Conservation (phyloP, 2,888 invertebrate genomes). For the Megastigmus dorsalis region DNA sequence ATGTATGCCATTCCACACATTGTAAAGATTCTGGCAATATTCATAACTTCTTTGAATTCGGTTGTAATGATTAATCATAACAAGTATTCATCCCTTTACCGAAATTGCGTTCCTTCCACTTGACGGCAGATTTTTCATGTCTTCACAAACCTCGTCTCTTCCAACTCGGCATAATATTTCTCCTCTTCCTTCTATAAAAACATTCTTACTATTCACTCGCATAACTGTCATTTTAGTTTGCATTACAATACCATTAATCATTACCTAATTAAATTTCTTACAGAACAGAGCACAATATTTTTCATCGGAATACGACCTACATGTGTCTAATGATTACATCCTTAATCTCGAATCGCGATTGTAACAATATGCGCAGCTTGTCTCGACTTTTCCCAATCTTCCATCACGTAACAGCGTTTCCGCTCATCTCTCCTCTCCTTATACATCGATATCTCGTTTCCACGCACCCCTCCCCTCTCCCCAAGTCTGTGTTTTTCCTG, state of each 20-base stretch:
- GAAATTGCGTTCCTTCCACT: neutral
- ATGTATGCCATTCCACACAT: neutral
- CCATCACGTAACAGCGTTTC: too few relatives aligned
- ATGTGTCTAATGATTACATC: too few relatives aligned
- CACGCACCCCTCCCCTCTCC: neutral
- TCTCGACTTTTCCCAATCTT: too few relatives aligned
- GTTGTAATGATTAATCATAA: too few relatives aligned
- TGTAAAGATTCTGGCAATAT: neutral
- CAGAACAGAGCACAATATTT: too few relatives aligned
- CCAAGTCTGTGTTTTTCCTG: conserved; percentile 44
- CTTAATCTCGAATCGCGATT: too few relatives aligned
- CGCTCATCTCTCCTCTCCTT: neutral
- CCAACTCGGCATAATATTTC: conserved; percentile 1
- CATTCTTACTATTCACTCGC: too few relatives aligned
- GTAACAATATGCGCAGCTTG: too few relatives aligned
- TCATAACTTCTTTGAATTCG: neutral
- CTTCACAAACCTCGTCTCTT: neutral
- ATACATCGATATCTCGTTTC: conserved; percentile 34
- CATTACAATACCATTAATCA: too few relatives aligned
- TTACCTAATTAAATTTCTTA: too few relatives aligned
- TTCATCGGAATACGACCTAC: neutral
- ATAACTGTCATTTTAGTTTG: too few relatives aligned
- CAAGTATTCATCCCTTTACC: neutral
- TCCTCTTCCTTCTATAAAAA: neutral
- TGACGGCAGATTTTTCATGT: conserved; percentile 5